Conservation (phyloP, 2,797 vertebrate genomes). For the Dendrocincla tyrannina region DNA sequence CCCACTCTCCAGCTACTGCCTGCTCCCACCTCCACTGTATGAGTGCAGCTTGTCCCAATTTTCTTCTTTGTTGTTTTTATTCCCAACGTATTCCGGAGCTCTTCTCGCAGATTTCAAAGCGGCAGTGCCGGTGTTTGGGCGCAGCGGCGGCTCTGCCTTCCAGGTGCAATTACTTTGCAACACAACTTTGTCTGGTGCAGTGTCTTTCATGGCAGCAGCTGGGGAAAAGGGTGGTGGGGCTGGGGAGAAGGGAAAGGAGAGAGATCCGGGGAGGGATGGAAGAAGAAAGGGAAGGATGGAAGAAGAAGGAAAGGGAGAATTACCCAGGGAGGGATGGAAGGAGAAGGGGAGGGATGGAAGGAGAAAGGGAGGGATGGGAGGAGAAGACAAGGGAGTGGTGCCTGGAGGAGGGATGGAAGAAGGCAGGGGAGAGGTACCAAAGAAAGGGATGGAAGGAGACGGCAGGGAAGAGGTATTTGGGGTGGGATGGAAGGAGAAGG, state of each 20-base stretch:
- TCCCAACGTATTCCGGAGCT: neutral
- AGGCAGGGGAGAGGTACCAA: too few species aligned
- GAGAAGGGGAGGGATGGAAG: too few species aligned
- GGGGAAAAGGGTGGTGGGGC: fast-evolving
- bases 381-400: too few species aligned
- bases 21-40: conserved; percentile 25
- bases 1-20: neutral
- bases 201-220: neutral
- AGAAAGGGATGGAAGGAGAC: too few species aligned
- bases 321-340: neutral
- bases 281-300: neutral
- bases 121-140: neutral
- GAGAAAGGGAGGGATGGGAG: too few species aligned
- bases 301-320: neutral
- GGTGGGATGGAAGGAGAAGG: too few species aligned
- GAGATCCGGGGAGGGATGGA: neutral
- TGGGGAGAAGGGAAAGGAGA: neutral
- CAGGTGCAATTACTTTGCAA: conserved; percentile 67
- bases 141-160: conserved; percentile 37
- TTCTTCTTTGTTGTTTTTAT: conserved; percentile 62
- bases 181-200: conserved; percentile 31
- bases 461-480: too few species aligned
- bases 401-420: too few species aligned
- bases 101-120: conserved; percentile 48
- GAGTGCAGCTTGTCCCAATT: conserved; percentile 32